A percentile compares a stretch with the other conserved stretches of the same genome.
phyloP scores from a whole-genome alignment of 1,140 invertebrate species.

The Drosophila rhopaloa region DNA sequence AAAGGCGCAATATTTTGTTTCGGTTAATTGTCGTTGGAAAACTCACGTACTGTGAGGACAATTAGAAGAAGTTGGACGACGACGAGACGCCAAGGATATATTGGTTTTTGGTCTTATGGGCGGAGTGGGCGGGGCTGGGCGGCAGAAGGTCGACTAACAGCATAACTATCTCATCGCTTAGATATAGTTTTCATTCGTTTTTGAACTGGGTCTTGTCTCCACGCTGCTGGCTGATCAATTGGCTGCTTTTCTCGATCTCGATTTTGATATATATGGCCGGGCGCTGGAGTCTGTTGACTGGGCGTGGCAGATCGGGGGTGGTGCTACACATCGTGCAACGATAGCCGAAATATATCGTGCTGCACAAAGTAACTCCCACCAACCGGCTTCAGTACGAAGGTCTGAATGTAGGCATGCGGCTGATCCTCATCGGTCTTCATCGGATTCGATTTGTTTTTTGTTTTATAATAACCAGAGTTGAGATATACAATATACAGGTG shows the following conservation, averaged over 20 bases:
- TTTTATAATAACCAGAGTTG: conserved; percentile 18
- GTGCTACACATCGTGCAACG: conserved; percentile 90
- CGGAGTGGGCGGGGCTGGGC: conserved; percentile 14
- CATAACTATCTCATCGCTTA: conserved; percentile 4
- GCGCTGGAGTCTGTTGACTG: conserved; percentile 21
- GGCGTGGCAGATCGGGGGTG: conserved; percentile 17
- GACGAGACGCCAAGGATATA: conserved; percentile 1
- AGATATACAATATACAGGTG: conserved; percentile 14
- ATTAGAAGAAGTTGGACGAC: conserved; percentile 17
- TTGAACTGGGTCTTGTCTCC: conserved; percentile 4
- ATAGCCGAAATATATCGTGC: conserved; percentile 95
- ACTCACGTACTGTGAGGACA: conserved; percentile 37
- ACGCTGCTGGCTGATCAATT: conserved; percentile 8
- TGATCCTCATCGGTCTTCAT: conserved; percentile 94
- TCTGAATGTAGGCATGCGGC: conserved; percentile 95
- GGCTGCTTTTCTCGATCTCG: conserved; percentile 9
- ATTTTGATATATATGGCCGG: conserved; percentile 39
- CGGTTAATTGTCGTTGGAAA: conserved; percentile 17
- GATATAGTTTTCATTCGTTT: conserved; percentile 2
- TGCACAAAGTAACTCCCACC: conserved; percentile 94
- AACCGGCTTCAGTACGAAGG: conserved; percentile 95
- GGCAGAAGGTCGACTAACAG: conserved; percentile 6
- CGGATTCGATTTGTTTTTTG: conserved; percentile 4
- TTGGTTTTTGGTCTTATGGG: conserved; percentile 1
- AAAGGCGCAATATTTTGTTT: conserved; percentile 10